These are phyloP conservation scores for Mus spicilegus DNA, from an alignment of 2,113 vertebrate genomes.

Conservation along the genomic window DNA sequence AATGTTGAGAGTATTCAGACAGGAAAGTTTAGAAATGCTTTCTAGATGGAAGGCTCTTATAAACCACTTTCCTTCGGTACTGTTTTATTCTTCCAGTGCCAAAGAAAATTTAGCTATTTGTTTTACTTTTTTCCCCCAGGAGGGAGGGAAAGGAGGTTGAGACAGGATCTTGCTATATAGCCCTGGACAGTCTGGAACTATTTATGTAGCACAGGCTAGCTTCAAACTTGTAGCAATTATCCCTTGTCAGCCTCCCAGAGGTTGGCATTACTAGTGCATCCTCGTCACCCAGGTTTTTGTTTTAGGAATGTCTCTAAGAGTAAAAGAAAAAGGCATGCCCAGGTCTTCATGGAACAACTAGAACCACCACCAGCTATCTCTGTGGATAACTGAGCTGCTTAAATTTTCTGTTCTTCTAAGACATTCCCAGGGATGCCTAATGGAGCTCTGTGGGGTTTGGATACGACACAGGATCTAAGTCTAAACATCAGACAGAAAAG, in stretches of 20 bases:
- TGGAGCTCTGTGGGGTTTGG: not conserved
- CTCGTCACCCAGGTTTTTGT: not conserved
- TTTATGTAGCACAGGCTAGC: not conserved
- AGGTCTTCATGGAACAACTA: not conserved
- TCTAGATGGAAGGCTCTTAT: not conserved
- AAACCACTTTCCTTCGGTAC: not conserved
- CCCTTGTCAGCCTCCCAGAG: not conserved
- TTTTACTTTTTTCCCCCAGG: not conserved
- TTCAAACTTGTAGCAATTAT: not conserved
- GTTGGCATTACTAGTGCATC: too few relatives aligned
- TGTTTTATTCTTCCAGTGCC: not conserved
- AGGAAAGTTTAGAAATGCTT: conserved; percentile 23
- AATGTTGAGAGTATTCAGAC: not conserved
- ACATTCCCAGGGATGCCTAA: not conserved
- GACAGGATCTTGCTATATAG: not conserved
- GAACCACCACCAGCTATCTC: not conserved
- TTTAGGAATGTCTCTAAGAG: not conserved
- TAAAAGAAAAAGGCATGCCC: not conserved
- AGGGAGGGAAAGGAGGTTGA: not conserved
- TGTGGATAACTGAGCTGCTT: not conserved
- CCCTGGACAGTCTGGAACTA: not conserved
- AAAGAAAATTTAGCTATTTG: not conserved
- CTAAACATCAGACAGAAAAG: not conserved
- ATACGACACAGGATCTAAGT: not conserved
- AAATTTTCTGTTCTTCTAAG: conserved; percentile 31